Conservation (phyloP, 2,113 vertebrate species). For the Hassar affinis region DNA sequence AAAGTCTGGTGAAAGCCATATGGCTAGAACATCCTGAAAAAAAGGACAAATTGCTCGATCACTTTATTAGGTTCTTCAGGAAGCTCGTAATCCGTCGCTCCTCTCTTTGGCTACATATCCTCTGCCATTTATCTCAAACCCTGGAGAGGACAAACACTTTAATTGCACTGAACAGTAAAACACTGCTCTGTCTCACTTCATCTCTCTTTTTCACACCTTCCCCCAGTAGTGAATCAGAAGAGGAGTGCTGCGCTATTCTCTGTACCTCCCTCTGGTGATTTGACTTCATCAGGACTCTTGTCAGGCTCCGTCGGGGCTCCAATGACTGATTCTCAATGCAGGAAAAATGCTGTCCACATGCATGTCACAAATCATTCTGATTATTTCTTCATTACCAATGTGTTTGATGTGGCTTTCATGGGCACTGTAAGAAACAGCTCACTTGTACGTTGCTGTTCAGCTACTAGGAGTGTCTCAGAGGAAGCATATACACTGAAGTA, state of each 20-base stretch:
- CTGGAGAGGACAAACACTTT: conserved; percentile 6
- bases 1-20: not conserved
- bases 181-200: conserved; percentile 4
- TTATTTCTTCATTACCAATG: not conserved
- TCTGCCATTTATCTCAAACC: conserved; percentile 8
- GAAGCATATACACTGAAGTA: too few relatives aligned
- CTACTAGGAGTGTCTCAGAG: not conserved
- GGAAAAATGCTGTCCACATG: not conserved
- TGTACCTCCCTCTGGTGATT: not conserved
- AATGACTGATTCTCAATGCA: not conserved
- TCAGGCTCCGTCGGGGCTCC: not conserved
- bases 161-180: conserved; percentile 11
- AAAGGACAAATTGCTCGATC: not conserved
- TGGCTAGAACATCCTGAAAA: not conserved
- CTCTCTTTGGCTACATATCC: not conserved
- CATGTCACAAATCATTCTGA: not conserved
- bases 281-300: not conserved
- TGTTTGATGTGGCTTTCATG: not conserved
- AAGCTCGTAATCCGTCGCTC: conserved; percentile 9
- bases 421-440: not conserved
- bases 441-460: not conserved
- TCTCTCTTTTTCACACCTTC: conserved; percentile 13
- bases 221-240: not conserved
- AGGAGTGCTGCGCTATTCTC: not conserved
- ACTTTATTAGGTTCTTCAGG: conserved; percentile 21